These are phyloP conservation scores for Cryptus viduatorius DNA, from an alignment of 2,888 invertebrate genomes.

Conservation along the genomic window DNA sequence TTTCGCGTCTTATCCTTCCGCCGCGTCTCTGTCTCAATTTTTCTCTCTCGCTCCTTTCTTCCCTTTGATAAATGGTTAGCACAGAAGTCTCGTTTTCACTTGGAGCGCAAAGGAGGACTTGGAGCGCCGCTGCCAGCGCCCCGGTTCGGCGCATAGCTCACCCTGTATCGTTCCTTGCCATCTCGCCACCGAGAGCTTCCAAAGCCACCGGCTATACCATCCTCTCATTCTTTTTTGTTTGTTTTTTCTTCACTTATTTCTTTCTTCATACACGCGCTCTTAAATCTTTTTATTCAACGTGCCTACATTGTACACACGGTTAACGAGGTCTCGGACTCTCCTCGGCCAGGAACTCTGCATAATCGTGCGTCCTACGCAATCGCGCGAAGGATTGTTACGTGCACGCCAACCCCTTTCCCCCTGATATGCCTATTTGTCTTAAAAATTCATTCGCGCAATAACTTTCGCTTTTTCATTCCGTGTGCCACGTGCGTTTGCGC, in stretches of 20 bases:
- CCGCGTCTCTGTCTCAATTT: constrained; percentile 27
- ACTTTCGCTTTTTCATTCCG: neutral
- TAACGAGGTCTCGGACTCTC: constrained; percentile 69
- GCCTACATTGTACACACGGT: constrained; percentile 58
- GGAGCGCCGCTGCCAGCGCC: constrained; percentile 50
- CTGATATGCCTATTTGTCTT: constrained; percentile 1
- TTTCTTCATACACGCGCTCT: constrained; percentile 17
- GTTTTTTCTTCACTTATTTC: constrained; percentile 4
- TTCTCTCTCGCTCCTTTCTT: constrained; percentile 61
- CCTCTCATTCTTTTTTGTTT: constrained; percentile 3
- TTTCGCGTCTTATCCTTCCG: constrained; percentile 27
- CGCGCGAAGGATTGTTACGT: neutral
- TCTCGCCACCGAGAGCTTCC: constrained; percentile 64
- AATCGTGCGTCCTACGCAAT: neutral
- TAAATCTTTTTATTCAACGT: constrained; percentile 59
- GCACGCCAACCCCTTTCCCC: neutral
- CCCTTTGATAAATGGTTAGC: constrained; percentile 79
- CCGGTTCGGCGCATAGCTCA: constrained; percentile 73
- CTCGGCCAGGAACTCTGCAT: neutral
- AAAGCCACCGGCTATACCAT: neutral
- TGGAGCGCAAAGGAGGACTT: constrained; percentile 66
- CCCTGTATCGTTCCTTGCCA: constrained; percentile 77
- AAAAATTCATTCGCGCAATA: constrained; percentile 11
- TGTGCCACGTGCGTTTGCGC: neutral
- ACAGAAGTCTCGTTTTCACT: constrained; percentile 74